Base-by-base conservation (phyloP, 1,140 invertebrate genomes). In the Anthonomus grandis region DNA sequence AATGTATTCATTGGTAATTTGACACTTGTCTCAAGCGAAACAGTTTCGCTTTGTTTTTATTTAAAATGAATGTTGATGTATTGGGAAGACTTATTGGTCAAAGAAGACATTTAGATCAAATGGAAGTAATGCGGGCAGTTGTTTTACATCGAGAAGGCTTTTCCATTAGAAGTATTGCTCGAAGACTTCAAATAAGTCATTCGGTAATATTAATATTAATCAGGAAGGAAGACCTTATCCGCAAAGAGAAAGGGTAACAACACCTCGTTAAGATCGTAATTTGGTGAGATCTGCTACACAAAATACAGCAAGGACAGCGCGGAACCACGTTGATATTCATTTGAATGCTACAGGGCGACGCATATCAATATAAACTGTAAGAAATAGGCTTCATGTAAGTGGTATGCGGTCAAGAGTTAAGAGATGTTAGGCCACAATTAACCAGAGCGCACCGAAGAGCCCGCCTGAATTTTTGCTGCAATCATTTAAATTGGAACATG, bases 171-270 rank as follows among this genome's bases (percentile, higher is more conserved):
- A 44, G n/a, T n/a, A n/a, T n/a, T n/a, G n/a, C n/a, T n/a, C n/a
- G n/a, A n/a, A n/a, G n/a, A n/a, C 27, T 8, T 44, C 41, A 22
- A 44, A 44, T 18, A 44, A 44, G 18, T 15, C 41, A 44, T 44
- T 44, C 2, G 21, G 41, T 44, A 44, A 22, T 44, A 22, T 44
- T 10, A 4, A 44, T 12, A 44, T 18, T 41, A 15, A n/a, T 41
- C 19, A 41, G 38, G n/a, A n/a, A 4, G 13, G 41, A 44, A 44
- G 8, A 44, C 41, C 3, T 44, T 44, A 44, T 44, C 8, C 18
- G 21, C 10, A 18, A 12, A 24, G 41, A 44, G 3, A 44, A 44
- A 44, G 5, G 37, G n/a, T n/a, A n/a, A n/a, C n/a, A n/a, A n/a
- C n/a, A n/a, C n/a, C n/a, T n/a, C n/a, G n/a, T n/a, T n/a, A 38